phyloP scores from a whole-genome alignment of 2,888 invertebrate species.

The Eupithecia subfuscata region DNA sequence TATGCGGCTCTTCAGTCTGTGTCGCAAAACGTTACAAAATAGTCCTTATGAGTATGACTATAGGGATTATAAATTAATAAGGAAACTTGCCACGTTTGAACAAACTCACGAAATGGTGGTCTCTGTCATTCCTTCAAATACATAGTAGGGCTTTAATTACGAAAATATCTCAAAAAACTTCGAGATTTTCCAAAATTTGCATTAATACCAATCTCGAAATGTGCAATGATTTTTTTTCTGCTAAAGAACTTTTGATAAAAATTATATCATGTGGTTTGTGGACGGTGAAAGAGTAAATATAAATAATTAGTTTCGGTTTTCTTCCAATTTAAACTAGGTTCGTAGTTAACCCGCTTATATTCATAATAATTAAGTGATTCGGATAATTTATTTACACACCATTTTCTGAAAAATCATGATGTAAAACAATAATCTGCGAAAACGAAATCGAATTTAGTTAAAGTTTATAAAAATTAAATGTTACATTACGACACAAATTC shows the following conservation, averaged over 20 bases:
- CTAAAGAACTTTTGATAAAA: no score
- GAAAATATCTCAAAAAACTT: slow-evolving; percentile 8
- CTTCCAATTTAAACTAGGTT: no score
- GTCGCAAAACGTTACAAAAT: slow-evolving; percentile 26
- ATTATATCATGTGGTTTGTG: no score
- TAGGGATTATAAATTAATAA: slow-evolving; percentile 63
- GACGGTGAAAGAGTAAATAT: no score
- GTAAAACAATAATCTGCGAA: not conserved
- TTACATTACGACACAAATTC: not conserved
- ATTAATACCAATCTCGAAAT: not conserved
- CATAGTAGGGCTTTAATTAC: slow-evolving; percentile 45
- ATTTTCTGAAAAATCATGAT: not conserved
- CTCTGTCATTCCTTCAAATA: slow-evolving; percentile 49
- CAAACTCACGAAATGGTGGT: slow-evolving; percentile 53
- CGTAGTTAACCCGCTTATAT: no score
- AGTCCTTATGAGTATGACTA: slow-evolving; percentile 44
- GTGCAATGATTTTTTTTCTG: no score
- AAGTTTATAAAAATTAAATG: not conserved
- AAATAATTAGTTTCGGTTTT: no score
- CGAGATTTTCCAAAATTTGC: not conserved
- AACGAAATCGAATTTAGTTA: not conserved
- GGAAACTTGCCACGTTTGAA: slow-evolving; percentile 37
- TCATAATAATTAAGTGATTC: no score
- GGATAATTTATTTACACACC: no score
- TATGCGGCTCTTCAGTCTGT: slow-evolving; percentile 62